phyloP scores from a whole-genome alignment of 2,888 invertebrate species.

The Asteroscopus sphinx region DNA sequence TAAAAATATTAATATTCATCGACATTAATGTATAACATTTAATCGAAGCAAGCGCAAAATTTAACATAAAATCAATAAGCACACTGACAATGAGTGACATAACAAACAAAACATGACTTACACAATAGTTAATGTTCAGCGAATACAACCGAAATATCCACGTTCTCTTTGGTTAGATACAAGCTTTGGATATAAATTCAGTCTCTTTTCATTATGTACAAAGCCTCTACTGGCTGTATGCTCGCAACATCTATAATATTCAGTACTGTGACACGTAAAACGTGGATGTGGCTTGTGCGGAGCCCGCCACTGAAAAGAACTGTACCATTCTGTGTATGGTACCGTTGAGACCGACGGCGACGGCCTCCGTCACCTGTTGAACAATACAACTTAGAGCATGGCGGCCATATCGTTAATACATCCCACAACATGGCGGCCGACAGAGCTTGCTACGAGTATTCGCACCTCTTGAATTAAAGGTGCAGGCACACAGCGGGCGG shows the following conservation, averaged over 20 bases:
- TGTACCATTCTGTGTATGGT: conserved; percentile 91
- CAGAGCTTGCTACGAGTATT: too few species aligned
- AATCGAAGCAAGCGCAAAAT: conserved; percentile 85
- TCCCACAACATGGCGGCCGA: conserved; percentile 60
- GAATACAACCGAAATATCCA: conserved; percentile 84
- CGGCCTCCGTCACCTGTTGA: conserved; percentile 91
- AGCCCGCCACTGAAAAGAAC: conserved; percentile 91
- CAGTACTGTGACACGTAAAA: conserved; percentile 91
- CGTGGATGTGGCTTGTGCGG: conserved; percentile 90
- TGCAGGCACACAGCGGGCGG: too few species aligned
- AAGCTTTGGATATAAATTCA: conserved; percentile 87
- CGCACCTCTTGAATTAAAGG: too few species aligned
- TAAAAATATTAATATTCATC: conserved; percentile 45
- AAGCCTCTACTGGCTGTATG: conserved; percentile 75
- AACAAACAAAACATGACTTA: conserved; percentile 90
- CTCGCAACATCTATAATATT: conserved; percentile 73
- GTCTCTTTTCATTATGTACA: conserved; percentile 88
- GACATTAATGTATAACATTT: conserved; percentile 60
- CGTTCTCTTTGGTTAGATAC: conserved; percentile 82
- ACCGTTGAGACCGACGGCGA: conserved; percentile 91
- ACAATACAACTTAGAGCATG: conserved; percentile 86
- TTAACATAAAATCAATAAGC: conserved; percentile 81
- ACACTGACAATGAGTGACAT: conserved; percentile 89
- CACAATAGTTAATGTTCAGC: conserved; percentile 87
- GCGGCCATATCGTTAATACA: conserved; percentile 74